Percentiles rank a stretch among this genome's conserved stretches.
Evolutionary conservation across 2,797 vertebrate species (phyloP).

Genomic region (Momotus momota): DNA sequence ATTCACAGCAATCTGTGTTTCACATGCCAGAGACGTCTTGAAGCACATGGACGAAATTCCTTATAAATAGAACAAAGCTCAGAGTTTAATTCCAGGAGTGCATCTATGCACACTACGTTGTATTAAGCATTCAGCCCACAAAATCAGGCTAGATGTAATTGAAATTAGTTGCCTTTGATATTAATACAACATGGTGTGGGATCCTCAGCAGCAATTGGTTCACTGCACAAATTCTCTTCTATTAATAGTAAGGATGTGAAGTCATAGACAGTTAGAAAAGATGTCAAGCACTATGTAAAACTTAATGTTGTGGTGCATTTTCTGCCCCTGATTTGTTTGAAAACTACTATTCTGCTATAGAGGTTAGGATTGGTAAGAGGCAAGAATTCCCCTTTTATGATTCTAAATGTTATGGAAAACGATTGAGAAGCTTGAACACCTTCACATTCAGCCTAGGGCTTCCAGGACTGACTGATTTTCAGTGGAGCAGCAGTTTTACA

Average conservation of each 20-base stretch:
- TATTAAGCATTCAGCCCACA: background rate
- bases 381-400: background rate
- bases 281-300: background rate
- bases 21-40: background rate
- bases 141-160: background rate
- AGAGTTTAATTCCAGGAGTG: background rate
- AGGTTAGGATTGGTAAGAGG: background rate
- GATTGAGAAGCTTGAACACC: background rate
- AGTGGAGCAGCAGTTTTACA: background rate
- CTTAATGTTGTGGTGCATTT: rapidly evolving
- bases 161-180: background rate
- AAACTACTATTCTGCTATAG: background rate
- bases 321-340: background rate
- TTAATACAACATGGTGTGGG: background rate
- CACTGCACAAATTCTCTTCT: background rate
- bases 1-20: background rate
- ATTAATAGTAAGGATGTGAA: background rate
- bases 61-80: background rate
- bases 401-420: background rate
- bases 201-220: background rate
- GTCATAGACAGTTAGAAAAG: background rate
- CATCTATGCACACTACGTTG: background rate
- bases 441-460: background rate
- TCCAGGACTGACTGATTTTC: background rate
- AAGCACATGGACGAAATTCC: background rate